Conservation (phyloP, 2,113 vertebrate genomes). For the Serinus canaria region DNA sequence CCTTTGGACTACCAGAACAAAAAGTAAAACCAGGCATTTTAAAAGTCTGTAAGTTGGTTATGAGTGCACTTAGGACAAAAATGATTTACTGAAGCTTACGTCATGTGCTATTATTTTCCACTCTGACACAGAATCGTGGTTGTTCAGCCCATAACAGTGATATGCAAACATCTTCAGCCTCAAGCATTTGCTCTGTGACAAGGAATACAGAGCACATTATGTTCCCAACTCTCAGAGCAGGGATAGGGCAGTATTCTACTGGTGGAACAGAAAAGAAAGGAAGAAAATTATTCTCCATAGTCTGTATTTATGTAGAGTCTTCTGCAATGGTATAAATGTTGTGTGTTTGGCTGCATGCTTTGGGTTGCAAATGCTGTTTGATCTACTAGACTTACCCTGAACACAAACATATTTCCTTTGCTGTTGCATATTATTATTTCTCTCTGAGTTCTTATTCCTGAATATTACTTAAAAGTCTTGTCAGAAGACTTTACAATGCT, state of each 20-base stretch:
- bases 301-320: neutral
- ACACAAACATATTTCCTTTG: neutral
- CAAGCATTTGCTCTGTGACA: neutral
- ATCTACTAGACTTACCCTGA: neutral
- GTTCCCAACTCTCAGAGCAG: neutral
- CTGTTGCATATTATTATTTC: neutral
- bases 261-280: neutral
- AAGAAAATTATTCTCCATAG: neutral
- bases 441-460: neutral
- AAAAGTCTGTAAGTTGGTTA: neutral
- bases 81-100: constrained; percentile 12
- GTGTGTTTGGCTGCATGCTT: neutral
- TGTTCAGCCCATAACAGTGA: constrained; percentile 15
- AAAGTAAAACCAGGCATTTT: neutral
- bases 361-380: neutral
- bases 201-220: constrained; percentile 36
- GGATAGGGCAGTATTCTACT: neutral
- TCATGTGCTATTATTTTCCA: constrained; percentile 52
- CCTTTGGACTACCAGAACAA: neutral
- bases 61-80: constrained; percentile 16
- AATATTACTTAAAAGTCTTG: neutral
- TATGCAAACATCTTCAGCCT: constrained; percentile 32
- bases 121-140: constrained; percentile 28
- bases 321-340: neutral
- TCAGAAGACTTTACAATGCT: neutral